A percentile compares a stretch with the other conserved stretches of the same genome.
Conservation (phyloP, 2,888 invertebrate genomes). For the Pterostichus madidus region DNA sequence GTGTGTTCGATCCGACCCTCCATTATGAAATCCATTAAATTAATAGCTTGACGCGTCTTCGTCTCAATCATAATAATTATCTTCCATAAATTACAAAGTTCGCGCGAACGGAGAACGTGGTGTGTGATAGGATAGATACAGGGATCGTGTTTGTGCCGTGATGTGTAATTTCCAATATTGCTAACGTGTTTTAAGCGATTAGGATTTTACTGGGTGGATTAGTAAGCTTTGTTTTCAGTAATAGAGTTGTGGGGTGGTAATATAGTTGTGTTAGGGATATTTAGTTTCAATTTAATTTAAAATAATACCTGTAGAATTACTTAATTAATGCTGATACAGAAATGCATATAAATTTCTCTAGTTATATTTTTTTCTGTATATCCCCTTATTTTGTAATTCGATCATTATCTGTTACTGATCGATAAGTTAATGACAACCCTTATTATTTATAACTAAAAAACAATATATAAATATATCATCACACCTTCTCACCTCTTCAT, state of each 20-base stretch:
- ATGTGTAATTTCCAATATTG: slow-evolving; percentile 39
- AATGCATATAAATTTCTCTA: too few species aligned
- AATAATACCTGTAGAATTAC: not conserved
- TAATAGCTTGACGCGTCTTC: slow-evolving; percentile 57
- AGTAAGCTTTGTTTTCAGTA: not conserved
- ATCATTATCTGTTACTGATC: too few species aligned
- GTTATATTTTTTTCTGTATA: too few species aligned
- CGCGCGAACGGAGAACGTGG: not conserved
- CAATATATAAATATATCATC: too few species aligned
- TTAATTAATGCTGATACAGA: too few species aligned
- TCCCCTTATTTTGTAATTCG: too few species aligned
- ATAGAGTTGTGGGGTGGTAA: slow-evolving; percentile 11
- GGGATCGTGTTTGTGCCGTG: slow-evolving; percentile 1
- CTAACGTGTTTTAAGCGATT: slow-evolving; percentile 38
- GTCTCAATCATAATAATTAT: slow-evolving; percentile 61
- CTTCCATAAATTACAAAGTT: slow-evolving; percentile 59
- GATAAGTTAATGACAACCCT: too few species aligned
- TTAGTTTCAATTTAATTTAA: slow-evolving; percentile 21
- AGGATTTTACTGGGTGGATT: slow-evolving; percentile 38
- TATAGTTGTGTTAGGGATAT: not conserved
- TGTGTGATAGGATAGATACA: slow-evolving; percentile 1
- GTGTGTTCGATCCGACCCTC: not conserved
- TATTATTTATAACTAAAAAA: too few species aligned
- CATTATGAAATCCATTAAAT: slow-evolving; percentile 56
- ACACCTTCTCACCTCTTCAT: too few species aligned